Evolutionary conservation across 1,140 invertebrate genomes (phyloP).

Genomic region (Atopsyche davidsoni): DNA sequence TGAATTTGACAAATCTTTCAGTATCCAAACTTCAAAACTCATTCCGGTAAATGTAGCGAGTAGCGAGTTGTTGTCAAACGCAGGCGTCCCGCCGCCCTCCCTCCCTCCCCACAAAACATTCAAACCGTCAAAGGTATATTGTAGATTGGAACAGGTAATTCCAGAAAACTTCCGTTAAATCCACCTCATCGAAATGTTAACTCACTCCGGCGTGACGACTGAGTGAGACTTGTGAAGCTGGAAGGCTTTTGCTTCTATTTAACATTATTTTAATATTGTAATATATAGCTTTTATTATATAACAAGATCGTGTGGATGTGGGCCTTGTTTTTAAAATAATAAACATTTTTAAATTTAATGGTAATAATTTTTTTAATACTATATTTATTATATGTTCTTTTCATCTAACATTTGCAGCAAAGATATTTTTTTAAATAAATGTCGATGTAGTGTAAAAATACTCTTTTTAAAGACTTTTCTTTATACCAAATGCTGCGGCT

Average conservation of each 20-base stretch:
- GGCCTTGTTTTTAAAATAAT: no score
- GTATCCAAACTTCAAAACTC: conserved; percentile 28
- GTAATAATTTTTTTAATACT: no score
- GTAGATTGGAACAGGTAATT: conserved; percentile 21
- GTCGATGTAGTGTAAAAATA: no score
- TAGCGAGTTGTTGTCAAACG: conserved; percentile 26
- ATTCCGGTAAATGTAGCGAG: conserved; percentile 26
- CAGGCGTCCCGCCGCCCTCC: conserved; percentile 12
- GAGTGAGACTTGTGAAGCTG: not conserved
- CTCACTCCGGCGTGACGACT: conserved; percentile 1
- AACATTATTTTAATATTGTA: not conserved
- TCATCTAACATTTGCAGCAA: no score
- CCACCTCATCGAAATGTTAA: conserved; percentile 20
- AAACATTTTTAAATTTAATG: no score
- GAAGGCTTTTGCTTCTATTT: conserved; percentile 7
- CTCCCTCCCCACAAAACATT: not conserved
- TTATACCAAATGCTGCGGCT: no score
- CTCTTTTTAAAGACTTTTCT: no score
- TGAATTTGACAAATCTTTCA: conserved; percentile 10
- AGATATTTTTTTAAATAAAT: no score
- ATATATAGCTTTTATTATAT: no score
- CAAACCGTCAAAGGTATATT: conserved; percentile 11
- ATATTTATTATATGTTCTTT: no score
- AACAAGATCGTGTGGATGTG: no score
- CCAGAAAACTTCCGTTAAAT: conserved; percentile 26